Conservation (phyloP, 2,113 vertebrate genomes). For the Tragulus kanchil region DNA sequence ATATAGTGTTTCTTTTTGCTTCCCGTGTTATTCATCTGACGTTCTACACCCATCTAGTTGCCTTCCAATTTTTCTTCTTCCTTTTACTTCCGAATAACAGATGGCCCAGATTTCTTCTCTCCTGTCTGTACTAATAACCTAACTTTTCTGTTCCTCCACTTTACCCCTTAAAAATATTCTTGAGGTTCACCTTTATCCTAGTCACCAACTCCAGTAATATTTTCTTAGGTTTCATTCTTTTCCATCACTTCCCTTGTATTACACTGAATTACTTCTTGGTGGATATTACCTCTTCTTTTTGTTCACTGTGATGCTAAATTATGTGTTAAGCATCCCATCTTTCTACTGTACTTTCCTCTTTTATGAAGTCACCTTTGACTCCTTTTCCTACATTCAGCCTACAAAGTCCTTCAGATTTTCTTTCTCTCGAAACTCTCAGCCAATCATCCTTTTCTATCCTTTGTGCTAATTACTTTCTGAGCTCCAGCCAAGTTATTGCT, state of each 20-base stretch:
- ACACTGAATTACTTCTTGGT: conserved; percentile 1
- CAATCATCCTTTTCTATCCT: conserved; percentile 1
- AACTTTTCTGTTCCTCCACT: background rate
- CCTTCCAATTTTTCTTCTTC: conserved; percentile 46
- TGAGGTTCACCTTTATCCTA: conserved; percentile 15
- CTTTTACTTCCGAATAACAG: conserved; percentile 28
- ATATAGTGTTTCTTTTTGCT: conserved; percentile 34
- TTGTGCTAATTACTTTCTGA: background rate
- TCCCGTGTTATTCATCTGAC: conserved; percentile 49
- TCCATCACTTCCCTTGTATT: background rate
- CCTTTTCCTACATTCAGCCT: background rate
- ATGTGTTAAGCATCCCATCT: background rate
- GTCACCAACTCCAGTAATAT: conserved; percentile 10
- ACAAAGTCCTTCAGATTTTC: background rate
- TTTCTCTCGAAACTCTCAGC: conserved; percentile 3
- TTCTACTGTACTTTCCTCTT: background rate
- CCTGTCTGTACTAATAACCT: background rate
- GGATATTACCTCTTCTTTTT: background rate
- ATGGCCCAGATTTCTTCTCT: conserved; percentile 32
- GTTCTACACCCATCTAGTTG: background rate
- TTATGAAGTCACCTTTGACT: background rate
- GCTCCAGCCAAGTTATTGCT: background rate
- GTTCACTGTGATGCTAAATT: background rate
- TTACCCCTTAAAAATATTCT: background rate
- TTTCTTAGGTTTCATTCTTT: background rate